These are phyloP conservation scores for Notolabrus celidotus DNA, from an alignment of 2,797 vertebrate species.

Conservation along the genomic window DNA sequence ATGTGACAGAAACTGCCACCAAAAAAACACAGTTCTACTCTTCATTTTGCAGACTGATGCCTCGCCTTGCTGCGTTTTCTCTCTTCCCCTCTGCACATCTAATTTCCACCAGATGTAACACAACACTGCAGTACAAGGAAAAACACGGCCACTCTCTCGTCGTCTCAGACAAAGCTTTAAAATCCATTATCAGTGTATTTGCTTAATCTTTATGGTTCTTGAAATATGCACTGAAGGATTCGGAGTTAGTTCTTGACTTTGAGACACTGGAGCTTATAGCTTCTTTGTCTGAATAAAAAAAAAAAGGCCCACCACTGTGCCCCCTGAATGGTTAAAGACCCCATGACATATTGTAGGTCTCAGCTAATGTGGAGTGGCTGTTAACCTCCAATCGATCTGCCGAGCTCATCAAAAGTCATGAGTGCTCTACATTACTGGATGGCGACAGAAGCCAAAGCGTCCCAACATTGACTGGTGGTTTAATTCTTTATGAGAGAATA, in stretches of 20 bases:
- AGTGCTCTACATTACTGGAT: constrained; percentile 72
- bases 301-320: neutral
- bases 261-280: constrained; percentile 15
- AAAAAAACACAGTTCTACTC: neutral
- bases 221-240: constrained; percentile 20
- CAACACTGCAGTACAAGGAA: constrained; percentile 20
- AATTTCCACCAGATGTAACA: constrained; percentile 11
- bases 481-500: constrained; percentile 71
- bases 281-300: constrained; percentile 6
- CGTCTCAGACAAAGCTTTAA: constrained; percentile 32
- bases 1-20: too few relatives aligned
- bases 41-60: neutral
- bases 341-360: constrained; percentile 55
- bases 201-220: constrained; percentile 18
- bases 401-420: constrained; percentile 76
- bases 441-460: constrained; percentile 52
- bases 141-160: constrained; percentile 4
- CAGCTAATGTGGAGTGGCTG: constrained; percentile 67
- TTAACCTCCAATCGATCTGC: constrained; percentile 77
- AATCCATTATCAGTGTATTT: constrained; percentile 36
- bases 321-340: constrained; percentile 47
- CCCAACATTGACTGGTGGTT: constrained; percentile 61
- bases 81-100: constrained; percentile 2
- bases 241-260: constrained; percentile 14
- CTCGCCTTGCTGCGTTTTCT: neutral